Evolutionary conservation across 2,113 vertebrate genomes (phyloP).

Genomic region (Platysternon megacephalum): DNA sequence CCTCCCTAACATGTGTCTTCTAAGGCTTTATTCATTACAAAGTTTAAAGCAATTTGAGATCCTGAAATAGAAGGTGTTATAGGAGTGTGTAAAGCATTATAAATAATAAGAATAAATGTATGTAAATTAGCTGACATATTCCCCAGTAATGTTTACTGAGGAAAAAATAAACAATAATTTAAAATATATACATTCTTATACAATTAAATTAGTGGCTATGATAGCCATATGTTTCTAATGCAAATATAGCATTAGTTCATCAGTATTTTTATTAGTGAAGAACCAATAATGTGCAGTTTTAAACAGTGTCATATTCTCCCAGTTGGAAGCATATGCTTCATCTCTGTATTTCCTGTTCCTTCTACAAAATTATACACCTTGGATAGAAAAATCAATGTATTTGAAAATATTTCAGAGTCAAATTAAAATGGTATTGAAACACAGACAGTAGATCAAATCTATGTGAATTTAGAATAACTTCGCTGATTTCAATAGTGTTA

Average conservation of each 20-base stretch:
- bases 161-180: constrained; percentile 60
- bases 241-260: not conserved
- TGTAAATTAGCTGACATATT: constrained; percentile 65
- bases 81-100: constrained; percentile 57
- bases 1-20: constrained; percentile 68
- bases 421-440: not conserved
- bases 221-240: constrained; percentile 41
- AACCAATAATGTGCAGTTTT: not conserved
- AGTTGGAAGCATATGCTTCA: not conserved
- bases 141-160: constrained; percentile 64
- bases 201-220: constrained; percentile 21
- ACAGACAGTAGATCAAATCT: not conserved
- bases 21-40: constrained; percentile 66
- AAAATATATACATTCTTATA: constrained; percentile 29
- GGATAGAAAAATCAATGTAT: not conserved
- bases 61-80: constrained; percentile 66
- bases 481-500: not conserved
- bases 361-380: not conserved
- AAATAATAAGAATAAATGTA: constrained; percentile 50
- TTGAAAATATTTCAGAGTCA: constrained; percentile 35
- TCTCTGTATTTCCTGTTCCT: not conserved
- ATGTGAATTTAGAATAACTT: constrained; percentile 20
- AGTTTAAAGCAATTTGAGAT: constrained; percentile 63
- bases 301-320: not conserved
- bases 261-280: not conserved